Base-by-base conservation (phyloP, 2,797 vertebrate genomes). In the Paguma larvata region DNA sequence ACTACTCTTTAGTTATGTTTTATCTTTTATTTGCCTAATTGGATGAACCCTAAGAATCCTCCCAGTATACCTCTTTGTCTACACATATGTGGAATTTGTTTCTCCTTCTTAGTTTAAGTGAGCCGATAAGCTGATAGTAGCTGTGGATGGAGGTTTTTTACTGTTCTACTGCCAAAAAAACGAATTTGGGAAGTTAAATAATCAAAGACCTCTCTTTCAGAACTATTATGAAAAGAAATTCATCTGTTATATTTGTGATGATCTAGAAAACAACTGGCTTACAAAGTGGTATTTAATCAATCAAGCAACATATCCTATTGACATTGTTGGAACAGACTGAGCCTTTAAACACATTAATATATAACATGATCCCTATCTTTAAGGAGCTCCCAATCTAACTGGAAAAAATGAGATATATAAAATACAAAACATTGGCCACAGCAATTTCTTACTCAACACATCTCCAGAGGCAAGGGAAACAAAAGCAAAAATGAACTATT, bases 1-100 rank as follows among this genome's bases (percentile, higher is more conserved):
- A 51, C 30, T 79, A 73, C 46, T 56, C 79, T 65, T 79, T 70
- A 85, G n/a, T 19, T 30, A 63, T 72, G 14, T 32, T 79, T 88
- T 62, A 27, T 27, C n/a, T 95, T 92, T 88, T 79, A 51, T 65
- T 95, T 84, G 34, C 3, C n/a, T 84, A 62, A 68, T n/a, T 62
- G 14, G 16, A 75, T 59, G 32, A 67, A 73, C 14, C 14, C 38
- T 79, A 85, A 67, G 59, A 56, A 16, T 56, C 1, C 68, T 82
- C 48, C 3, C 32, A 80, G 68, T 30, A 68, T 56, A 51, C 12
- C 51, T 93, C 30, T 87, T 46, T 56, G 8, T 77, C 67, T 15
- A 59, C 10, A 51, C 32, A 48, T 34, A 41, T 51, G n/a, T 4
- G n/a, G 34, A 82, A 73, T 11, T 83, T 32, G 4, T 77, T 83